A percentile compares a stretch with the other conserved stretches of the same genome.
These are phyloP conservation scores for Neosalanx taihuensis DNA, from an alignment of 2,797 vertebrate species.

Conservation along the genomic window DNA sequence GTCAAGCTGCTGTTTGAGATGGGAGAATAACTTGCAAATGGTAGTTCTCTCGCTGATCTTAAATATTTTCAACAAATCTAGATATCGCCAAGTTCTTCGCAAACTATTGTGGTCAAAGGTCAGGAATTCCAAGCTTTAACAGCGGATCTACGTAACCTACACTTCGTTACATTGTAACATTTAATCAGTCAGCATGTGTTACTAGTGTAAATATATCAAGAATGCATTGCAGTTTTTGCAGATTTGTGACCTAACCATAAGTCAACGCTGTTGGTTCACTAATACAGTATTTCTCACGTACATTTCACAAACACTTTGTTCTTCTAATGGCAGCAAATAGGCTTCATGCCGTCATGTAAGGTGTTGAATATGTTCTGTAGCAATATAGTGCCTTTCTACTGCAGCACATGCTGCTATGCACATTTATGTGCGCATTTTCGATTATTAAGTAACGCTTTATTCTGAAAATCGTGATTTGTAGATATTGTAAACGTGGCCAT, in stretches of 20 bases:
- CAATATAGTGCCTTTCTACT: no score
- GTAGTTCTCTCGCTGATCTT: constrained; percentile 7
- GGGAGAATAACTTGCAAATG: not conserved
- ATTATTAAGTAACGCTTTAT: no score
- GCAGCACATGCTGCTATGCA: no score
- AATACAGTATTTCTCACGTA: no score
- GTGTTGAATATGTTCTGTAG: no score
- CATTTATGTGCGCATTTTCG: no score
- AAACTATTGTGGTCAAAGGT: constrained; percentile 1
- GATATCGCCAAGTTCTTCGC: not conserved
- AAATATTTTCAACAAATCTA: constrained; percentile 2
- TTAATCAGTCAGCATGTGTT: not conserved
- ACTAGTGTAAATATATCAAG: not conserved
- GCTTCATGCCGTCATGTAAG: no score
- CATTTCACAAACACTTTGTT: no score
- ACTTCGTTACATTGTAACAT: not conserved
- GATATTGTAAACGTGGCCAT: no score
- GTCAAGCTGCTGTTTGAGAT: not conserved
- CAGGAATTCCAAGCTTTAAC: not conserved
- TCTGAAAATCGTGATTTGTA: no score
- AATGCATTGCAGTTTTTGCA: not conserved
- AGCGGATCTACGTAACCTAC: not conserved
- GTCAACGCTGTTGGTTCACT: not conserved
- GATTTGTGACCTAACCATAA: not conserved
- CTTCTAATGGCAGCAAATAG: no score